A percentile compares a stretch with the other conserved stretches of the same genome.
Evolutionary conservation across 1,140 invertebrate species (phyloP).

Genomic region (Drosophila fuyamai): DNA sequence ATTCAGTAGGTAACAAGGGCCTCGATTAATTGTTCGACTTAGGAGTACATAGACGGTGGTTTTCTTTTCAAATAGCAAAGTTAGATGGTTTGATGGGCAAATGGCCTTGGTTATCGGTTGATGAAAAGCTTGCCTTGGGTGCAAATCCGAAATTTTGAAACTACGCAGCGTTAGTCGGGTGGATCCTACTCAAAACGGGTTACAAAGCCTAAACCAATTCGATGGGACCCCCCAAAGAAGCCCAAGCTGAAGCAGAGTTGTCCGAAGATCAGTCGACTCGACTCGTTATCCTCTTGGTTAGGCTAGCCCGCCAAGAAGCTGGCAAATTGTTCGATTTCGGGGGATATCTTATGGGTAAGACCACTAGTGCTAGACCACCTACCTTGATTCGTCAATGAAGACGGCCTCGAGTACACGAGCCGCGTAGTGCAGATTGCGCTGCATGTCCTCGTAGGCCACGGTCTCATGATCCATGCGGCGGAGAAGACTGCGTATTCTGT

Average conservation of each 20-base stretch:
- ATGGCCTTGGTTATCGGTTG: neutral
- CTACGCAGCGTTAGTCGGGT: slow-evolving; percentile 30
- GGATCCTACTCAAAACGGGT: slow-evolving; percentile 38
- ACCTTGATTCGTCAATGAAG: slow-evolving; percentile 95
- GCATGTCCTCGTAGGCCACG: slow-evolving; percentile 92
- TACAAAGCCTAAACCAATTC: slow-evolving; percentile 74
- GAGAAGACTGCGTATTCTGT: slow-evolving; percentile 92
- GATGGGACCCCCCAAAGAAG: slow-evolving; percentile 32
- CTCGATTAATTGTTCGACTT: slow-evolving; percentile 21
- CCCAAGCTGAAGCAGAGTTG: slow-evolving; percentile 53
- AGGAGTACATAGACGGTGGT: neutral
- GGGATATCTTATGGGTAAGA: slow-evolving; percentile 2
- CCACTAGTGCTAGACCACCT: slow-evolving; percentile 85
- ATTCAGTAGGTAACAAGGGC: slow-evolving; percentile 38
- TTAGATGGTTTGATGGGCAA: slow-evolving; percentile 9
- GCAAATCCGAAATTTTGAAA: slow-evolving; percentile 50
- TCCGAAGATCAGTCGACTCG: slow-evolving; percentile 28
- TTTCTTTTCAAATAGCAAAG: neutral
- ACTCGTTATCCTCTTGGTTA: slow-evolving; percentile 34
- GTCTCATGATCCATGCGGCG: slow-evolving; percentile 92
- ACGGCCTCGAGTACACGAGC: slow-evolving; percentile 94
- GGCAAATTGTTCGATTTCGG: slow-evolving; percentile 41
- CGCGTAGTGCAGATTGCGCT: slow-evolving; percentile 94
- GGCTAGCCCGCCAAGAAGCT: slow-evolving; percentile 39
- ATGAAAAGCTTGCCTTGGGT: slow-evolving; percentile 62